A percentile compares a stretch with the other conserved stretches of the same genome.
phyloP scores from a whole-genome alignment of 2,888 invertebrate genomes.

The Eupithecia abbreviata region DNA sequence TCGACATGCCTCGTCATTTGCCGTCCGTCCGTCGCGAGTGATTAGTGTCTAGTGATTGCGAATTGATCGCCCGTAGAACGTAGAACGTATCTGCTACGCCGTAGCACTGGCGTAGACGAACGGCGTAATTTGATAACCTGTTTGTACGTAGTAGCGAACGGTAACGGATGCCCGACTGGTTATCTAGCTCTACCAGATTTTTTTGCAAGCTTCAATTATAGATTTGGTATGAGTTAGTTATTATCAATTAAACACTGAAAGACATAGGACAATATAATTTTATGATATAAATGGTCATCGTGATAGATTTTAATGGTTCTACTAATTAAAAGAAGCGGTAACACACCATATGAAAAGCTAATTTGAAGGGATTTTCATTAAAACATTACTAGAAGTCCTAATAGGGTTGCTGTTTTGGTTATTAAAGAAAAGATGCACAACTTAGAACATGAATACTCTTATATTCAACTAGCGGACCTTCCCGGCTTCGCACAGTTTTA shows the following conservation, averaged over 20 bases:
- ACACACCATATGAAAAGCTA: too few species aligned
- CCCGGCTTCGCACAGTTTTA: too few species aligned
- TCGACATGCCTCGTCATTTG: conserved; percentile 58
- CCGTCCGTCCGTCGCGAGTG: conserved; percentile 61
- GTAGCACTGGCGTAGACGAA: conserved; percentile 38
- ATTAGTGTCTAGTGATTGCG: conserved; percentile 70
- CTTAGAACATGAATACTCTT: too few species aligned
- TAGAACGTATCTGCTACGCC: conserved; percentile 17
- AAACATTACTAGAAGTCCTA: too few species aligned
- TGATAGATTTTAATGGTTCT: too few species aligned
- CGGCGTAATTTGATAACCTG: conserved; percentile 19
- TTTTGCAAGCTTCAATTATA: background rate
- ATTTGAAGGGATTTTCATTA: too few species aligned
- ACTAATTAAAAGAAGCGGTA: too few species aligned
- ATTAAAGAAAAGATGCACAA: too few species aligned
- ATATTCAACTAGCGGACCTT: too few species aligned
- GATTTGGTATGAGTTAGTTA: background rate
- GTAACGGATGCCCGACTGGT: background rate
- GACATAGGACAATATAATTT: background rate
- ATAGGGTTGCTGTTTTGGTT: too few species aligned
- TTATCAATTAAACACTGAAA: background rate
- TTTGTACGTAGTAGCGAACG: background rate
- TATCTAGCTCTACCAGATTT: background rate
- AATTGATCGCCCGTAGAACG: conserved; percentile 60
- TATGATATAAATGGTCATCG: background rate